Percentiles rank a stretch among this genome's conserved stretches.
Evolutionary conservation across 2,888 invertebrate species (phyloP).

Genomic region (Cephalotes varians): DNA sequence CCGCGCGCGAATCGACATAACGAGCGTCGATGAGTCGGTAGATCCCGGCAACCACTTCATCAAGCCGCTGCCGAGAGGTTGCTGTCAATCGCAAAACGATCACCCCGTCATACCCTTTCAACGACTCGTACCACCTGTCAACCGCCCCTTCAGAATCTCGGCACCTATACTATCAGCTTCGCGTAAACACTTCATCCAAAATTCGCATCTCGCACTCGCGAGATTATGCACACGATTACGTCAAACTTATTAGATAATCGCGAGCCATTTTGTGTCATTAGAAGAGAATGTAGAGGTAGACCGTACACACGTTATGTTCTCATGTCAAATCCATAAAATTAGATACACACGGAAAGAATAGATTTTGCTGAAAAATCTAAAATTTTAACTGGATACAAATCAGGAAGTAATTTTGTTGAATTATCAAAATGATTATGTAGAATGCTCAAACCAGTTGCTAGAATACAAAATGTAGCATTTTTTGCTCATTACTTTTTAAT

Average conservation of each 20-base stretch:
- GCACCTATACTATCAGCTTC: background rate
- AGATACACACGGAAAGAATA: no score
- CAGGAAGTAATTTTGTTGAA: no score
- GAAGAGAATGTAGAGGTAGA: background rate
- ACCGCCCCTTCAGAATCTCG: slow-evolving; percentile 55
- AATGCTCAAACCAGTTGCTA: no score
- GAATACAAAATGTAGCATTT: no score
- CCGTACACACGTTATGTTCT: background rate
- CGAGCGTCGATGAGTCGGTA: slow-evolving; percentile 81
- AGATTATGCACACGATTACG: background rate
- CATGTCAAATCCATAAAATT: background rate
- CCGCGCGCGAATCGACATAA: slow-evolving; percentile 72
- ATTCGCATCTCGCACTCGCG: background rate
- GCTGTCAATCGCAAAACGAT: slow-evolving; percentile 82
- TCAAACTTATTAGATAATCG: background rate
- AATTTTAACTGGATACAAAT: no score
- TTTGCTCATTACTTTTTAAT: no score
- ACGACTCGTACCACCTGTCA: slow-evolving; percentile 61
- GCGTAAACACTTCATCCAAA: slow-evolving; percentile 7
- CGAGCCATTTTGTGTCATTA: background rate
- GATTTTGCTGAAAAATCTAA: no score
- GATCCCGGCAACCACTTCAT: slow-evolving; percentile 79
- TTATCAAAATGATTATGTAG: no score
- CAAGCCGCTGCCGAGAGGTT: slow-evolving; percentile 67
- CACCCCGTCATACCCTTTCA: slow-evolving; percentile 73